Conservation (phyloP, 2,113 vertebrate species). For the Neogale vison region DNA sequence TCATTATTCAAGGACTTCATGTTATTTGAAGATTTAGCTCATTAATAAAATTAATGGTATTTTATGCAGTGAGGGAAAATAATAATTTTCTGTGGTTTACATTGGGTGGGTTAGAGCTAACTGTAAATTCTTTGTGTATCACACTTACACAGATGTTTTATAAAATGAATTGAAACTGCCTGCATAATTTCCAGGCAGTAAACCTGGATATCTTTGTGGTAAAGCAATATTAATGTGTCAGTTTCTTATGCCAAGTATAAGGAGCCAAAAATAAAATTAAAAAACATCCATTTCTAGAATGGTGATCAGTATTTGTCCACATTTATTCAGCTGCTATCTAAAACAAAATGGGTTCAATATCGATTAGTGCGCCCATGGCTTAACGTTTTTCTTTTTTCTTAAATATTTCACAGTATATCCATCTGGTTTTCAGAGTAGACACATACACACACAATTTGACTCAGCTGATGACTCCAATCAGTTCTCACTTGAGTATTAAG, state of each 20-base stretch:
- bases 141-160: constrained; percentile 74
- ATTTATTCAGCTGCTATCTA: background rate
- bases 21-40: constrained; percentile 67
- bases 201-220: constrained; percentile 23
- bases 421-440: background rate
- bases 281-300: background rate
- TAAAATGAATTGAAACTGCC: constrained; percentile 57
- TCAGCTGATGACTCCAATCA: background rate
- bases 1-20: constrained; percentile 71
- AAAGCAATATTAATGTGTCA: constrained; percentile 44
- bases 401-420: background rate
- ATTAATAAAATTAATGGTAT: constrained; percentile 78
- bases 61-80: constrained; percentile 39
- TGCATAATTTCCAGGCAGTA: constrained; percentile 60
- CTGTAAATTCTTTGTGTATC: constrained; percentile 76
- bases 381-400: background rate
- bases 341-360: constrained; percentile 8
- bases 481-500: background rate
- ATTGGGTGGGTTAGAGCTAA: constrained; percentile 48
- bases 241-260: background rate
- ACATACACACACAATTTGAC: background rate
- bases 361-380: background rate
- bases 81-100: constrained; percentile 70
- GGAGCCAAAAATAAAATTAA: background rate
- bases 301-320: background rate